Conservation (phyloP, 1,140 invertebrate genomes). For the Drosophila cardini region DNA sequence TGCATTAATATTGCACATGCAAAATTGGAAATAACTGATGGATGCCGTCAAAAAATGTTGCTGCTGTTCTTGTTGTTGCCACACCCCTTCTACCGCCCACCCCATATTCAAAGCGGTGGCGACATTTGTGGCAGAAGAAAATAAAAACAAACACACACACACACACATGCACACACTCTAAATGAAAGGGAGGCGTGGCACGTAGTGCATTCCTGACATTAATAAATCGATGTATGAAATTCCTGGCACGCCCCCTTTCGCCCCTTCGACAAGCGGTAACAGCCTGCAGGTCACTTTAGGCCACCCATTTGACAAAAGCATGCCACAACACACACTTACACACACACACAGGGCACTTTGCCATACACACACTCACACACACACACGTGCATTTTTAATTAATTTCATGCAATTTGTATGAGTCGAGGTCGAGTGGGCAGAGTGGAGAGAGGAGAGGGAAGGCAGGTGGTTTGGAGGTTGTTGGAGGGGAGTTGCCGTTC, state of each 20-base stretch:
- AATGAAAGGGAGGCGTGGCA: constrained; percentile 47
- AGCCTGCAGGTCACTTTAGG: constrained; percentile 74
- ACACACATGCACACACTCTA: background rate
- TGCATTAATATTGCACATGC: constrained; percentile 78
- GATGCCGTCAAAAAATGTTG: constrained; percentile 77
- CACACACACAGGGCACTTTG: constrained; percentile 19
- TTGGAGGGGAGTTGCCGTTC: background rate
- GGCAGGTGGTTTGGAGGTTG: background rate
- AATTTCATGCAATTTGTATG: constrained; percentile 81
- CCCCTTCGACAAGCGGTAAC: constrained; percentile 45
- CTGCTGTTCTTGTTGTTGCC: constrained; percentile 40
- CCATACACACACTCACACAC: constrained; percentile 7
- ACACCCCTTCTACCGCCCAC: background rate
- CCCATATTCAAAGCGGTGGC: constrained; percentile 30
- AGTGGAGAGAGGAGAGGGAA: background rate
- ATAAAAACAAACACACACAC: constrained; percentile 25
- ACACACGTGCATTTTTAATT: constrained; percentile 77
- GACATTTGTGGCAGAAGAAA: constrained; percentile 54
- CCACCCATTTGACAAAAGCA: constrained; percentile 76
- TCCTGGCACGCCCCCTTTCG: constrained; percentile 28
- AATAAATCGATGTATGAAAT: constrained; percentile 79
- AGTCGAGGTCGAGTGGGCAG: constrained; percentile 13
- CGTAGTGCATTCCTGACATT: constrained; percentile 70
- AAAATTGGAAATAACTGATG: constrained; percentile 81
- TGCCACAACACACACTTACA: constrained; percentile 50